phyloP scores from a whole-genome alignment of 2,888 invertebrate genomes.

The Liodrosophila aerea region DNA sequence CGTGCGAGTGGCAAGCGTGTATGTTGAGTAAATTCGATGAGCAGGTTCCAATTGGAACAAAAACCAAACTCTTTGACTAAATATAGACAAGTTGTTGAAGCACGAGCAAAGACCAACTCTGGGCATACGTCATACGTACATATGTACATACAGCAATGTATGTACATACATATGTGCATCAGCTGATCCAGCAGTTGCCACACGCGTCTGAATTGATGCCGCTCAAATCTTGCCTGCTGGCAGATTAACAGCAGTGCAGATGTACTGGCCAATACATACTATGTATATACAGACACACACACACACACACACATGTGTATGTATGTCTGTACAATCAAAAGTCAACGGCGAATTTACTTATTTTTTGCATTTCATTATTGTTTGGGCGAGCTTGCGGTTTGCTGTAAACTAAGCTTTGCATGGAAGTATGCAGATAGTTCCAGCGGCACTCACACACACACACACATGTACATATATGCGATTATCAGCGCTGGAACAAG shows the following conservation, averaged over 20 bases:
- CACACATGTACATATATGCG: background rate
- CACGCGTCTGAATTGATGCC: conserved; percentile 20
- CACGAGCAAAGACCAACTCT: conserved; percentile 52
- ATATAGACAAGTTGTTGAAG: conserved; percentile 48
- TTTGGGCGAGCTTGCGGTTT: no score
- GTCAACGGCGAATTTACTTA: background rate
- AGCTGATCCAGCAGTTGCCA: conserved; percentile 10
- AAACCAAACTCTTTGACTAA: conserved; percentile 44
- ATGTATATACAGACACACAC: conserved; percentile 11
- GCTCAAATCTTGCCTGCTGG: conserved; percentile 6
- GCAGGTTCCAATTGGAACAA: conserved; percentile 5
- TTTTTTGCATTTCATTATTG: no score
- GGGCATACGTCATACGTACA: conserved; percentile 52
- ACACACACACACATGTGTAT: no score
- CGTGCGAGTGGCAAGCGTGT: no score
- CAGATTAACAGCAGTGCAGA: conserved; percentile 38
- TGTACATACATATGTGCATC: background rate
- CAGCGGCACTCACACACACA: conserved; percentile 5
- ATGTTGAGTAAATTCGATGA: no score
- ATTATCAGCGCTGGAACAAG: conserved; percentile 19
- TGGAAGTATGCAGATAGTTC: no score
- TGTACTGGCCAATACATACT: no score
- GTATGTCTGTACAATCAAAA: background rate
- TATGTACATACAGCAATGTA: background rate
- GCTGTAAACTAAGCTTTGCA: no score